These are phyloP conservation scores for Fratercula arctica DNA, from an alignment of 2,797 vertebrate genomes.

Conservation along the genomic window DNA sequence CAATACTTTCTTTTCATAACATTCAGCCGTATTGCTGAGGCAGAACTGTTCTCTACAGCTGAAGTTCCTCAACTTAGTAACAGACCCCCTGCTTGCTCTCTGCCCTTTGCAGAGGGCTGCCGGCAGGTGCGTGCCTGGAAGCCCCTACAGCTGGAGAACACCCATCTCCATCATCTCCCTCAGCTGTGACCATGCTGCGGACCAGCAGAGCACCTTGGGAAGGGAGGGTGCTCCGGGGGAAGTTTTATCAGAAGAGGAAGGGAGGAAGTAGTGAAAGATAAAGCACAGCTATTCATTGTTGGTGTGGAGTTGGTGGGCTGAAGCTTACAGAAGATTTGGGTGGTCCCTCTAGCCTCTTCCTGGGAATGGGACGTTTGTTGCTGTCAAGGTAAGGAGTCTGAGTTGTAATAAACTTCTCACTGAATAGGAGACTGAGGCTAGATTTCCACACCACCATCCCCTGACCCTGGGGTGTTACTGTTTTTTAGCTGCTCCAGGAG, in stretches of 20 bases:
- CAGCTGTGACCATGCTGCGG: not conserved
- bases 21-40: not conserved
- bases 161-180: not conserved
- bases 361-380: accelerated
- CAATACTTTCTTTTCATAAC: not conserved
- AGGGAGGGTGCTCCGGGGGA: not conserved
- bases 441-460: not conserved
- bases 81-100: not conserved
- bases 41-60: not conserved
- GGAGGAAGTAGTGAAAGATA: accelerated
- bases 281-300: accelerated
- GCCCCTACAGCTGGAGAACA: not conserved
- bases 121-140: not conserved
- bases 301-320: accelerated
- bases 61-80: not conserved
- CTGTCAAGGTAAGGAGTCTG: not conserved
- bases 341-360: accelerated
- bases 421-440: accelerated
- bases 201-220: not conserved
- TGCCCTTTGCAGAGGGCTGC: not conserved
- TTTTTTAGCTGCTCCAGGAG: not conserved
- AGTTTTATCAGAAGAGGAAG: not conserved
- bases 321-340: accelerated
- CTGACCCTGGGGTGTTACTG: accelerated
- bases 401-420: accelerated